These are phyloP conservation scores for Mycetomoellerius zeteki DNA, from an alignment of 1,140 invertebrate genomes.

Conservation along the genomic window DNA sequence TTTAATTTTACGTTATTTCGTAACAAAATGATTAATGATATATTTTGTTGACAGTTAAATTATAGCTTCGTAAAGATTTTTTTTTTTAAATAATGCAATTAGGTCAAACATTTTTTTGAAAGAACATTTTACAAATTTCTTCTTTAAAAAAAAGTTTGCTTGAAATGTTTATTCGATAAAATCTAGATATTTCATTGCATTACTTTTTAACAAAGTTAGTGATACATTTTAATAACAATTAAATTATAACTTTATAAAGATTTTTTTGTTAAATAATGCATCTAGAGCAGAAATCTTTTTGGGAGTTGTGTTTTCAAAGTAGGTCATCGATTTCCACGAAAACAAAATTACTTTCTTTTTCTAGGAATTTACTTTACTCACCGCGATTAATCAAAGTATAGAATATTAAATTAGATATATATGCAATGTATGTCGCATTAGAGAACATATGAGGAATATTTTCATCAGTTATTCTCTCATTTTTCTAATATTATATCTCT, in stretches of 20 bases:
- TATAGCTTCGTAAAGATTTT: neutral
- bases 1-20: neutral
- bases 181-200: neutral
- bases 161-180: neutral
- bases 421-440: neutral
- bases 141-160: neutral
- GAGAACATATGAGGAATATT: neutral
- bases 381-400: neutral
- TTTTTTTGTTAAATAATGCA: neutral
- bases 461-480: neutral
- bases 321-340: constrained; percentile 24
- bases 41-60: neutral
- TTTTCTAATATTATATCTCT: neutral
- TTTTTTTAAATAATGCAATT: too few relatives aligned
- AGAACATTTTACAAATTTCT: neutral
- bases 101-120: too few relatives aligned
- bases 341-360: constrained; percentile 29
- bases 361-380: neutral
- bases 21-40: neutral
- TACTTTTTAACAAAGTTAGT: neutral
- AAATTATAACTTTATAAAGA: neutral
- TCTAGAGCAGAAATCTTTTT: neutral
- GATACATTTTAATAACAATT: neutral
- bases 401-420: neutral
- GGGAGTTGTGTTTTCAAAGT: neutral